phyloP scores from a whole-genome alignment of 2,888 invertebrate genomes.

The Patella depressa region DNA sequence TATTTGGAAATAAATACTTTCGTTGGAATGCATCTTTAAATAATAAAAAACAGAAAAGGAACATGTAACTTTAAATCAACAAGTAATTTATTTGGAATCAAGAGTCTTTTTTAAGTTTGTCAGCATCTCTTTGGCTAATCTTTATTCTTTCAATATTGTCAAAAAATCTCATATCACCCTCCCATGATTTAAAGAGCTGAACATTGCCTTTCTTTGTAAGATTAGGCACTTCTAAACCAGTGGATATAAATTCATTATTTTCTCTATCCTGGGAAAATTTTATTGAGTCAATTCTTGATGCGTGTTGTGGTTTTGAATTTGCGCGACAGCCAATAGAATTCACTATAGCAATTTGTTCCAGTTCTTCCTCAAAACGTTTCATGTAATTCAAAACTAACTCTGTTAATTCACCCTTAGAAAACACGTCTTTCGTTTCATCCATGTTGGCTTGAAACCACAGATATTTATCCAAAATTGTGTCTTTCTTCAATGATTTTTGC shows the following conservation, averaged over 20 bases:
- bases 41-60: too few relatives aligned
- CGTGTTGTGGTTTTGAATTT: conserved; percentile 79
- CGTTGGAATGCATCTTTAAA: too few relatives aligned
- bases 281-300: conserved; percentile 84
- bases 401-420: conserved; percentile 76
- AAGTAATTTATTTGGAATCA: too few relatives aligned
- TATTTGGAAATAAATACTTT: too few relatives aligned
- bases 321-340: conserved; percentile 83
- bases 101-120: conserved; percentile 21
- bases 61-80: too few relatives aligned
- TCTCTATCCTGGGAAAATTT: conserved; percentile 83
- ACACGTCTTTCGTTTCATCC: conserved; percentile 74
- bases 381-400: conserved; percentile 72
- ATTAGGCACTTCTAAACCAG: conserved; percentile 86
- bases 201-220: conserved; percentile 77
- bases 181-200: conserved; percentile 73
- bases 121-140: conserved; percentile 43
- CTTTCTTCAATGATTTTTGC: conserved; percentile 43
- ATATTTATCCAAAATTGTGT: conserved; percentile 79
- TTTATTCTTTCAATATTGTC: conserved; percentile 57
- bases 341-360: conserved; percentile 84
- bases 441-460: conserved; percentile 79
- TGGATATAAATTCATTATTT: conserved; percentile 81
- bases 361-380: conserved; percentile 81
- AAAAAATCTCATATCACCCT: conserved; percentile 53